These are phyloP conservation scores for Cyanistes caeruleus DNA, from an alignment of 2,113 vertebrate genomes.

Conservation along the genomic window DNA sequence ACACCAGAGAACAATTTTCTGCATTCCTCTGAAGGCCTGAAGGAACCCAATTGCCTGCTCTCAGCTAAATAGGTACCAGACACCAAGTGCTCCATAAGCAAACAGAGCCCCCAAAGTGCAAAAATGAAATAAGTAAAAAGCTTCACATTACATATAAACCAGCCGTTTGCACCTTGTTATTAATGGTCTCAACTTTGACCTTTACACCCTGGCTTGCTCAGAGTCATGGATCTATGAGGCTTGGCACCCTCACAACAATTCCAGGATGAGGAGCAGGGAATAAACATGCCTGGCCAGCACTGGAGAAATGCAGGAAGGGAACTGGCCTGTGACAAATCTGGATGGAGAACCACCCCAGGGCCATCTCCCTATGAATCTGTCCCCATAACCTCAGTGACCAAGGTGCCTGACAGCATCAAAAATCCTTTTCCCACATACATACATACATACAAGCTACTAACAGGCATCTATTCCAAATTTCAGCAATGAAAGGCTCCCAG, in stretches of 20 bases:
- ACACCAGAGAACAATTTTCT: conserved; percentile 81
- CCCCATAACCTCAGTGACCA: neutral
- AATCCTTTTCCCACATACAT: accelerated
- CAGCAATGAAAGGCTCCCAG: neutral
- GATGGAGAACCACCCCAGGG: neutral
- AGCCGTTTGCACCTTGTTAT: conserved; percentile 82
- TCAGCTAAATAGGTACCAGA: conserved; percentile 84
- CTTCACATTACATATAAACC: conserved; percentile 81
- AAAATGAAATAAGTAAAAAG: conserved; percentile 84
- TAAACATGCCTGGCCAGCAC: neutral
- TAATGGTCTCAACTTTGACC: conserved; percentile 78
- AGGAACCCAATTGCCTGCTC: conserved; percentile 80
- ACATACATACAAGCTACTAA: accelerated
- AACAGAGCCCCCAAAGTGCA: conserved; percentile 82
- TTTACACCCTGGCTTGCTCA: conserved; percentile 68
- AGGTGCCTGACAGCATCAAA: neutral
- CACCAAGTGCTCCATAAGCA: conserved; percentile 84
- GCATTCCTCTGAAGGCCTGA: conserved; percentile 82
- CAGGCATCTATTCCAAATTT: neutral
- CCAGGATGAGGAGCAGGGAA: conserved; percentile 46
- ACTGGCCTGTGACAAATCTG: neutral
- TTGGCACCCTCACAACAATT: conserved; percentile 73
- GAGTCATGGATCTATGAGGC: conserved; percentile 60
- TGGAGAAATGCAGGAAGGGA: neutral
- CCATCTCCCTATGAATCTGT: neutral